Evolutionary conservation across 2,888 invertebrate genomes (phyloP).

Genomic region (Cephus pygmeus): DNA sequence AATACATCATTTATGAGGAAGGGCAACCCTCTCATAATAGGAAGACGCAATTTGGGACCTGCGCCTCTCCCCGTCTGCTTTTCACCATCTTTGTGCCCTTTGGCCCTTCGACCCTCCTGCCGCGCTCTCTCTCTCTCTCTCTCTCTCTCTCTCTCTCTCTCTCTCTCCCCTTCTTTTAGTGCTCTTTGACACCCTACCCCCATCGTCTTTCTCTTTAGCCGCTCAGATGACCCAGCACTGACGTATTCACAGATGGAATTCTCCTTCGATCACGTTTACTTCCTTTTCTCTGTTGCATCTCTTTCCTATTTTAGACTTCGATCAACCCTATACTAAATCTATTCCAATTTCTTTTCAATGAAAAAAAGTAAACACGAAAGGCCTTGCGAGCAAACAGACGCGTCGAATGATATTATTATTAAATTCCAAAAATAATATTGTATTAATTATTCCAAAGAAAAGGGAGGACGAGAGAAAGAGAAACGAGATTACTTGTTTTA

Average conservation of each 20-base stretch:
- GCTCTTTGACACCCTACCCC: not conserved
- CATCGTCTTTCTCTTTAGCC: slow-evolving; percentile 7
- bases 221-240: slow-evolving; percentile 25
- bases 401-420: too few relatives aligned
- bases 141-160: too few relatives aligned
- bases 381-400: too few relatives aligned
- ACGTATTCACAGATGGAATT: slow-evolving; percentile 37
- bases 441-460: too few relatives aligned
- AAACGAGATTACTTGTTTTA: too few relatives aligned
- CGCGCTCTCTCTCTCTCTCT: not conserved
- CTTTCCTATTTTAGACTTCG: not conserved
- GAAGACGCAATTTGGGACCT: slow-evolving; percentile 13
- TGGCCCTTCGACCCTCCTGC: not conserved
- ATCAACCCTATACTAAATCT: not conserved
- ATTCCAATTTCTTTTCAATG: not conserved
- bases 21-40: slow-evolving; percentile 13
- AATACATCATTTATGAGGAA: slow-evolving; percentile 29
- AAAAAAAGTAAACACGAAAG: not conserved
- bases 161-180: slow-evolving; percentile 3
- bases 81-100: not conserved
- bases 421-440: not conserved
- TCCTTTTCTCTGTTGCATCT: not conserved
- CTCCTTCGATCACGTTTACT: slow-evolving; percentile 20
- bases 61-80: slow-evolving; percentile 2
- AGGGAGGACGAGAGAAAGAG: too few relatives aligned